Evolutionary conservation across 1,140 invertebrate species (phyloP).

Genomic region (Dreissena polymorpha): DNA sequence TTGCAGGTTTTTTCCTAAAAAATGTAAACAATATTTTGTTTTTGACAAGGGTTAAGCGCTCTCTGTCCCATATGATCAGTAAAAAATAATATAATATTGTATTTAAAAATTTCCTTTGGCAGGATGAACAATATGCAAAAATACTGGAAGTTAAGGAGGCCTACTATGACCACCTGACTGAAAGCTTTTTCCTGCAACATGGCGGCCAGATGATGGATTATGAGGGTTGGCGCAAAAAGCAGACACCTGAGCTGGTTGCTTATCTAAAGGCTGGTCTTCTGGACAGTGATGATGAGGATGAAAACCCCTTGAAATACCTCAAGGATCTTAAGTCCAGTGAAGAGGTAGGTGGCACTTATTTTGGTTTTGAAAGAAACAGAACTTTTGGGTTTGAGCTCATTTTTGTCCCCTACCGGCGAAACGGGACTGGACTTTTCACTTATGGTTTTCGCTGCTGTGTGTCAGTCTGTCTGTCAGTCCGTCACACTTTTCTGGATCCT

Average conservation of each 20-base stretch:
- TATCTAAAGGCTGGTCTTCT: conserved; percentile 89
- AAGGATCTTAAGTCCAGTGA: conserved; percentile 72
- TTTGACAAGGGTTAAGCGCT: too few species aligned
- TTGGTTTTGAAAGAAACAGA: too few species aligned
- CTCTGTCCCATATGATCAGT: too few species aligned
- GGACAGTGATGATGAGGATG: conserved; percentile 85
- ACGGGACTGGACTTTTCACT: too few species aligned
- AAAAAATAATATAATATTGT: too few species aligned
- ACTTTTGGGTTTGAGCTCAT: too few species aligned
- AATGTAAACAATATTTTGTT: too few species aligned
- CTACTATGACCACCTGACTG: conserved; percentile 90
- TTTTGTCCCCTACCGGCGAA: too few species aligned
- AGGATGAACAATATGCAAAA: conserved; percentile 69
- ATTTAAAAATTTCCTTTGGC: background rate
- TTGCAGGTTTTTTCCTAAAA: too few species aligned
- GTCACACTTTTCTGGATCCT: too few species aligned
- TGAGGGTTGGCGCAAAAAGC: conserved; percentile 89
- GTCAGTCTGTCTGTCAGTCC: too few species aligned
- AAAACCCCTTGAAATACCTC: conserved; percentile 55
- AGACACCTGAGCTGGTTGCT: conserved; percentile 86
- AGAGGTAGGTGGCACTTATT: conserved; percentile 58
- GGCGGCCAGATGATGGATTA: conserved; percentile 94
- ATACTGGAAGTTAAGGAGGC: conserved; percentile 80
- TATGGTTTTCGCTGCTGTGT: too few species aligned
- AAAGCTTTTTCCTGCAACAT: conserved; percentile 91